Evolutionary conservation across 2,888 invertebrate species (phyloP).

Genomic region (Nephrotoma appendiculata): DNA sequence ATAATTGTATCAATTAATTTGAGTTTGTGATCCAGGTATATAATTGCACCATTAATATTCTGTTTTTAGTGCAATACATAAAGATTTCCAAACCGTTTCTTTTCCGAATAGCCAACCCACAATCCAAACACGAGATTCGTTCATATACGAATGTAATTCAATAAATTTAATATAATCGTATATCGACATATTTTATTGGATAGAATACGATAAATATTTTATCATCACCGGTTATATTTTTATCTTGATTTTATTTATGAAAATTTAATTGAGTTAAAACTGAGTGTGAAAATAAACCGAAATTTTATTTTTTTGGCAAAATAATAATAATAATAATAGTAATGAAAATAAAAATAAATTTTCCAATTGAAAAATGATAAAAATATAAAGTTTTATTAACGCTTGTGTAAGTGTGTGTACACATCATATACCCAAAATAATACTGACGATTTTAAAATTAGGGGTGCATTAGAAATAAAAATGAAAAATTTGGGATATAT

Average conservation of each 20-base stretch:
- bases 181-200: background rate
- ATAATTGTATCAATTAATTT: too few species aligned
- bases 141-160: background rate
- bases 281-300: conserved; percentile 26
- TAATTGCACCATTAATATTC: too few species aligned
- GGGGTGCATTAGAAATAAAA: background rate
- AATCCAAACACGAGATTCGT: too few species aligned
- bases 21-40: too few species aligned
- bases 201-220: background rate
- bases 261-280: conserved; percentile 20
- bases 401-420: background rate
- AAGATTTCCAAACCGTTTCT: too few species aligned
- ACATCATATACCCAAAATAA: background rate
- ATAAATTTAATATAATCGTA: background rate
- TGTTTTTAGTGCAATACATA: too few species aligned
- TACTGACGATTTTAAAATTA: background rate
- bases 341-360: background rate
- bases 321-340: background rate
- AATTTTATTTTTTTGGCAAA: background rate
- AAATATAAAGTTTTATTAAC: background rate
- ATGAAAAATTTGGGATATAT: background rate
- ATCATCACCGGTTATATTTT: background rate
- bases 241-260: background rate
- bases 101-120: too few species aligned
- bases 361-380: background rate